These are phyloP conservation scores for Anguilla japonica DNA, from an alignment of 2,113 vertebrate species.

Conservation along the genomic window DNA sequence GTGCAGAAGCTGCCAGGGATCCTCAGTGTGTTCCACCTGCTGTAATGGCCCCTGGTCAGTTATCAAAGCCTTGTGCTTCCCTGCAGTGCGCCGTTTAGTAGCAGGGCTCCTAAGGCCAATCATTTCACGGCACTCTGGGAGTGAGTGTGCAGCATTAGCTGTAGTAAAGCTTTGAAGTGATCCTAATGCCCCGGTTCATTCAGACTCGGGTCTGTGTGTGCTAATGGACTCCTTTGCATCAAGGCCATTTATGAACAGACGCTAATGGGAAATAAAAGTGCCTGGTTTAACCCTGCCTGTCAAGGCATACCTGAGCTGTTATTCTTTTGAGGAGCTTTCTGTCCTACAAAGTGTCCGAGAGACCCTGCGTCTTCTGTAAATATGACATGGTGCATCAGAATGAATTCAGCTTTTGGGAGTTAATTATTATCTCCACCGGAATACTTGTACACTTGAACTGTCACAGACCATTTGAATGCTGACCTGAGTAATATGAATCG, in stretches of 20 bases:
- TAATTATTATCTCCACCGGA: background rate
- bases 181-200: constrained; percentile 49
- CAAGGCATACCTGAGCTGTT: background rate
- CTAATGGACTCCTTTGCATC: constrained; percentile 47
- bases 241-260: background rate
- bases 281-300: background rate
- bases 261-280: background rate
- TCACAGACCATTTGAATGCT: background rate
- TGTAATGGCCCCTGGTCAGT: background rate
- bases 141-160: constrained; percentile 42
- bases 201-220: constrained; percentile 6
- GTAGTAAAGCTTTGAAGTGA: constrained; percentile 43
- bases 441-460: background rate
- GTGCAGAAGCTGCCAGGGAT: background rate
- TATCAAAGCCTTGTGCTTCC: background rate
- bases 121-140: background rate
- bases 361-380: background rate
- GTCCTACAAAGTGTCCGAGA: background rate
- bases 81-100: background rate
- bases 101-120: background rate
- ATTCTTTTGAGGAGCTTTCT: background rate
- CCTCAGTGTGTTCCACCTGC: background rate
- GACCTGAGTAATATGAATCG: background rate
- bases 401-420: background rate
- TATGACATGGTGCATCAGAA: background rate